A percentile compares a stretch with the other conserved stretches of the same genome.
Evolutionary conservation across 2,113 vertebrate species (phyloP).

Genomic region (Zosterops japonicus): DNA sequence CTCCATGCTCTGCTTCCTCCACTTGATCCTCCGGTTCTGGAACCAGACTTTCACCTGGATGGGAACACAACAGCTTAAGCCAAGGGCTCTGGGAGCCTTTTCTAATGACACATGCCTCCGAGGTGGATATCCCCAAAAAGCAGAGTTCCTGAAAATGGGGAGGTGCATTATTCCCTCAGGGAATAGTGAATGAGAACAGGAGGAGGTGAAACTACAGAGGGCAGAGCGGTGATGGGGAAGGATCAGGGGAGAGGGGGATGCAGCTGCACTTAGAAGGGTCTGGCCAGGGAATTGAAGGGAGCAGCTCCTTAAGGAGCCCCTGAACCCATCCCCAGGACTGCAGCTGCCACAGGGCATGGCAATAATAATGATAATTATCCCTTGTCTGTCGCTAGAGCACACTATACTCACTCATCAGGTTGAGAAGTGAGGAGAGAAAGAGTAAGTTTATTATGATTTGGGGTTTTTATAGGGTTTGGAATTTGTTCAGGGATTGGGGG

Average conservation of each 20-base stretch:
- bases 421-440: no score
- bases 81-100: not conserved
- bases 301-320: not conserved
- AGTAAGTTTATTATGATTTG: no score
- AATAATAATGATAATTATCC: not conserved
- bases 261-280: not conserved
- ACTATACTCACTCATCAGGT: no score
- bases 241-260: not conserved
- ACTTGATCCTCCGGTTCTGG: constrained; percentile 82
- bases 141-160: not conserved
- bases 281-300: not conserved
- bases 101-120: rapidly evolving
- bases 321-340: not conserved
- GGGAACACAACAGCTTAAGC: not conserved
- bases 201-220: not conserved
- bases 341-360: not conserved
- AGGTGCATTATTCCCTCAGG: not conserved
- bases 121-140: not conserved
- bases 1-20: constrained; percentile 79
- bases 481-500: no score
- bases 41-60: constrained; percentile 82
- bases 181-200: not conserved
- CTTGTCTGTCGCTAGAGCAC: not conserved
- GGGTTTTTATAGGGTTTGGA: no score
- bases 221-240: not conserved